Evolutionary conservation across 2,113 vertebrate species (phyloP).

Genomic region (Sprattus sprattus): DNA sequence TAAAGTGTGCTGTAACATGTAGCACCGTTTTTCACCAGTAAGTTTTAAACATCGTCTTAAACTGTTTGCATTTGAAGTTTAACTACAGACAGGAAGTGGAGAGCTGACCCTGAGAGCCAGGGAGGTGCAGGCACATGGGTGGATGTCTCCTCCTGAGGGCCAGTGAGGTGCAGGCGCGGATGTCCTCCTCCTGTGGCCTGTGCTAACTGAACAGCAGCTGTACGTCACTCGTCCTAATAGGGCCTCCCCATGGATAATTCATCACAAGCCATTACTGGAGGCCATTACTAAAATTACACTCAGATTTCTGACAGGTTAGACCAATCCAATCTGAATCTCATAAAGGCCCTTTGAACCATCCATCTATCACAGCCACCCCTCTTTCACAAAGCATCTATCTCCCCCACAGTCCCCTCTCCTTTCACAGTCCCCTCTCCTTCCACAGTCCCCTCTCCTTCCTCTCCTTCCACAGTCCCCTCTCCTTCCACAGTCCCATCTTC

Average conservation of each 20-base stretch:
- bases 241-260: background rate
- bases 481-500: too few relatives aligned
- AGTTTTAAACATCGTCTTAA: background rate
- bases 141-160: too few relatives aligned
- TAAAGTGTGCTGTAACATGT: too few relatives aligned
- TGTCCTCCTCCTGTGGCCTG: background rate
- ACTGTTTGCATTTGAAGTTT: background rate
- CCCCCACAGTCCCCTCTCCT: background rate
- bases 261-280: background rate
- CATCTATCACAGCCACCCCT: background rate
- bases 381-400: background rate
- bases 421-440: too few relatives aligned
- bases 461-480: too few relatives aligned
- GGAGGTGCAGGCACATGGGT: background rate
- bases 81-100: background rate
- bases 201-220: background rate
- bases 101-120: background rate
- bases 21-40: too few relatives aligned
- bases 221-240: background rate
- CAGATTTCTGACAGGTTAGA: slow-evolving; percentile 7
- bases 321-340: slow-evolving; percentile 16
- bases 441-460: too few relatives aligned
- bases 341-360: background rate
- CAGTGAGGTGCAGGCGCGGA: too few relatives aligned
- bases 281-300: slow-evolving; percentile 20